A percentile compares a stretch with the other conserved stretches of the same genome.
Conservation (phyloP, 2,888 invertebrate genomes). For the Epistrophella euchroma region DNA sequence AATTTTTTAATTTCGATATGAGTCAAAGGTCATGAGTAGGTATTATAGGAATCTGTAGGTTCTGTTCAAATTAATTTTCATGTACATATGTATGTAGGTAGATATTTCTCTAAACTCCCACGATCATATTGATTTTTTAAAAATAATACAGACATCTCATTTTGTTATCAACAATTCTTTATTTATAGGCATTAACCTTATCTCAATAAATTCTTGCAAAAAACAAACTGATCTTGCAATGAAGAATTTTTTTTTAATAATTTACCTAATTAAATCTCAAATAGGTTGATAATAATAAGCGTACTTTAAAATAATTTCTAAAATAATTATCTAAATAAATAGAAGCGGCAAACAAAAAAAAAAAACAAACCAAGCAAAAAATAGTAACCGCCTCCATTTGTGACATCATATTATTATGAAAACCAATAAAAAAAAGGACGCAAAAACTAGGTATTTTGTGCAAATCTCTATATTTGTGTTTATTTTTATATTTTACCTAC, state of each 20-base stretch:
- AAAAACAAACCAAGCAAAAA: conserved; percentile 38
- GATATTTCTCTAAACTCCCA: too few relatives aligned
- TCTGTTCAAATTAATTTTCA: too few relatives aligned
- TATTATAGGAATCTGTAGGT: too few relatives aligned
- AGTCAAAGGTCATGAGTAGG: too few relatives aligned
- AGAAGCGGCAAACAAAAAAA: background rate
- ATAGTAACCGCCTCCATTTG: conserved; percentile 71
- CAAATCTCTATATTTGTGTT: conserved; percentile 75
- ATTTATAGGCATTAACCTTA: background rate
- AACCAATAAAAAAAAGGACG: conserved; percentile 76
- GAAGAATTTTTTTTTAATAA: conserved; percentile 8
- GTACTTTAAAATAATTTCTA: conserved; percentile 40
- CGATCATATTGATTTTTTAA: too few relatives aligned
- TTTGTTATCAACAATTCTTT: background rate
- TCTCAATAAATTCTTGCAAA: background rate
- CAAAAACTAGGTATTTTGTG: conserved; percentile 68
- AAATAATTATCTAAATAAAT: conserved; percentile 30
- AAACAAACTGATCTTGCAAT: background rate
- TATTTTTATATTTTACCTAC: conserved; percentile 68
- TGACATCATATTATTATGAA: conserved; percentile 68
- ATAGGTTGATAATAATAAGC: background rate
- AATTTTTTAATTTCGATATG: too few relatives aligned
- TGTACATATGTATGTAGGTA: too few relatives aligned
- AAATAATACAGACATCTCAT: background rate
- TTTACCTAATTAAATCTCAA: background rate